Base-by-base conservation (phyloP, 1,140 invertebrate genomes). In the Zelostemma sp. region DNA sequence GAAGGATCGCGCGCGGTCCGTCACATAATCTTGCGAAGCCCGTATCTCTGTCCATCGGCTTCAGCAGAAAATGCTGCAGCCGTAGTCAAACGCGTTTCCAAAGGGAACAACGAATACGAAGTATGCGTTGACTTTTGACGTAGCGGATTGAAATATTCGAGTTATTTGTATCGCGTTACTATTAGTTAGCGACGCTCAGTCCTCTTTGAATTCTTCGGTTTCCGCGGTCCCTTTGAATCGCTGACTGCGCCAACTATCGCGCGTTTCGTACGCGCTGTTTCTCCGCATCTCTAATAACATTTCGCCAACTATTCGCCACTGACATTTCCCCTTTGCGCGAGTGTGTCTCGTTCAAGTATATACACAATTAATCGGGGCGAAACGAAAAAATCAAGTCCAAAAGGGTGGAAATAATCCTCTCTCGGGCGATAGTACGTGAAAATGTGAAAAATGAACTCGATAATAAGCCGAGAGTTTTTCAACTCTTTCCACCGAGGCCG, bases 151-250 rank as follows among this genome's bases (percentile, higher is more conserved):
- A n/a, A n/a, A 72, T 72, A 77, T 80, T 77, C 77, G 69, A 80
- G 74, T 73, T 79, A 70, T 70, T 60, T 51, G 53, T 54, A 61
- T 61, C 19, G 66, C 48, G 59, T 65, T 48, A 47, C 43, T 46
- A 58, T 62, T 45, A 40, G 45, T 31, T 48, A 61, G 56, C 57
- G 68, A 77, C 78, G 75, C 70, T 70, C 72, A 67, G 60, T 70
- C 49, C 16, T 54, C 55, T 76, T 74, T 73, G 61, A 74, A 79
- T 80, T 75, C 71, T 65, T 68, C 21, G 65, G 66, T 63, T 77
- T 72, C 35, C 68, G 80, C 64, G 80, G 80, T 80, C 68, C 74
- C 79, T 82, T 82, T 82, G 80, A 74, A 60, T 73, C 47, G 40
- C 45, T 60, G 54, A n/a, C 49, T 59, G 19, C 46, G 25, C 25